Evolutionary conservation across 92 coral and sea anemone species (phyloP), one percentile per base, ranked within the genome.

Genomic region (Umimayanthus kanabou): DNA sequence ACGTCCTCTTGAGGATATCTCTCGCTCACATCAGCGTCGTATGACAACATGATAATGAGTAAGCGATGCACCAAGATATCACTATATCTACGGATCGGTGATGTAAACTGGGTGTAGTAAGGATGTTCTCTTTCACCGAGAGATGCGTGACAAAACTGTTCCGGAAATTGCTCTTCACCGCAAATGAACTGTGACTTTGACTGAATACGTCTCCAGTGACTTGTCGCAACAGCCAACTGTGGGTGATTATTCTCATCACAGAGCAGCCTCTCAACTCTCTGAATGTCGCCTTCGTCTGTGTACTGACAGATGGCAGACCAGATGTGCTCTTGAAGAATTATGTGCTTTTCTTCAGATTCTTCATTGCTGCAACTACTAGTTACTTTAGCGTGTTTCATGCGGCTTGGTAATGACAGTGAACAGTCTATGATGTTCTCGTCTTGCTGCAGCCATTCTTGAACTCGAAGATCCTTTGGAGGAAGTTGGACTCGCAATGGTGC

Each of bases 41-140:
- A 28, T 61, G 82, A 53, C 88, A 80, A 58, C 73, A 47, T n/a
- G 28, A 73, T 80, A 9, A 90, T 72, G 39, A 93, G 81, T 40
- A 90, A 88, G 23, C 98, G 98, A 80, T 96, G 98, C 4, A 96
- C 98, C 23, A 87, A 87, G 23, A 96, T 86, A 85, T 96, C 98
- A 11, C 95, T 89, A 76, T 96, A 96, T 23, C 98, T 95, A 53
- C 98, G 90, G 81, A 94, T 96, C 18, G 98, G 98, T 18, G 98
- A 96, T 23, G 98, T 96, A 69, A 96, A 96, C 39, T 91, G 95
- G 11, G 94, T 91, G 73, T 96, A 96, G 7, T 88, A 69, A 30
- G 89, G 85, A 20, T 79, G 76, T 33, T 87, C 89, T 29, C 70
- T 69, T 65, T 53, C 89, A 25, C 76, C 84, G 28, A 61, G 84